Evolutionary conservation across 1,140 invertebrate species (phyloP).

Genomic region (Prorops nasuta): DNA sequence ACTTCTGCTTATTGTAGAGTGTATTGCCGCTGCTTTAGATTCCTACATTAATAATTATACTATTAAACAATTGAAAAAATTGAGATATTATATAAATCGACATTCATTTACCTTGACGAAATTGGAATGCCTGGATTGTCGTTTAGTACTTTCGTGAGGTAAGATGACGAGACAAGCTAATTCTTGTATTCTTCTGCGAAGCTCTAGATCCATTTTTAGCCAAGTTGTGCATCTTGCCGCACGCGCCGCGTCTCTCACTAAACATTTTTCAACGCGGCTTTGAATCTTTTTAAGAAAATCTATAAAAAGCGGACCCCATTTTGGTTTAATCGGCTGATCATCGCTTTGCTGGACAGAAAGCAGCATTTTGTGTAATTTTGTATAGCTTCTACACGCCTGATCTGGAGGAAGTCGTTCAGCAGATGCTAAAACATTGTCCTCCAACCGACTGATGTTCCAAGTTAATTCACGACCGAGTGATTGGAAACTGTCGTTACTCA

Average conservation of each 20-base stretch:
- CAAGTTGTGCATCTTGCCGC: constrained; percentile 64
- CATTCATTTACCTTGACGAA: constrained; percentile 41
- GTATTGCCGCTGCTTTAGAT: constrained; percentile 32
- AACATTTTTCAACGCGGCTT: constrained; percentile 62
- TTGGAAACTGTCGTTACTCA: constrained; percentile 65
- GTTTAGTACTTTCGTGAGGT: constrained; percentile 47
- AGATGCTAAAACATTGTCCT: constrained; percentile 66
- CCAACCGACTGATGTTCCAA: constrained; percentile 67
- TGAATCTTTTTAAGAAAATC: constrained; percentile 53
- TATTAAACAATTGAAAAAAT: neutral
- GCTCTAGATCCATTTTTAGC: constrained; percentile 64
- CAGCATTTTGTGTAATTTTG: constrained; percentile 53
- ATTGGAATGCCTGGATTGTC: constrained; percentile 47
- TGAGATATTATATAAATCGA: neutral
- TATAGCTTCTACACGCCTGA: constrained; percentile 70
- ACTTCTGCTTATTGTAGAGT: constrained; percentile 43
- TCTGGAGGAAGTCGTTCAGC: constrained; percentile 66
- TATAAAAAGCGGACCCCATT: constrained; percentile 53
- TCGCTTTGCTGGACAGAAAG: constrained; percentile 31
- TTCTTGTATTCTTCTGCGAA: constrained; percentile 62
- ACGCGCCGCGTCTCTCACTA: constrained; percentile 63
- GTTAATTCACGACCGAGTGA: constrained; percentile 65
- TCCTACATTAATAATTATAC: constrained; percentile 30
- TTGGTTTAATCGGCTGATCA: constrained; percentile 40
- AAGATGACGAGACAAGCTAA: constrained; percentile 60